Percentiles rank a stretch among this genome's conserved stretches.
phyloP scores from a whole-genome alignment of 2,888 invertebrate species.

The Ischnura elegans region DNA sequence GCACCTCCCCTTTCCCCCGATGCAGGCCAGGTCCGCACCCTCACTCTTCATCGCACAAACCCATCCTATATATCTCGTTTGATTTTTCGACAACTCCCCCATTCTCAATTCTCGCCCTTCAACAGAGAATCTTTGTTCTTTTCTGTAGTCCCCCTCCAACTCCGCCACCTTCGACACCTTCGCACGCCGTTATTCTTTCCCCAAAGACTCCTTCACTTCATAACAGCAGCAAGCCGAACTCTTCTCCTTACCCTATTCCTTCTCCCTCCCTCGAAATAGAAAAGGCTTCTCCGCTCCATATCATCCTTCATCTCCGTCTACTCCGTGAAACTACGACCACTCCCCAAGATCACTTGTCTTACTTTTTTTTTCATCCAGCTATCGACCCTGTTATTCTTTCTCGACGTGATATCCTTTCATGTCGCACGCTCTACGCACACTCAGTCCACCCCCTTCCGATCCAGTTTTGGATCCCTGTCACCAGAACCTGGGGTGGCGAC shows the following conservation, averaged over 20 bases:
- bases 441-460: too few relatives aligned
- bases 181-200: background rate
- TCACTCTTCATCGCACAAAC: background rate
- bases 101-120: background rate
- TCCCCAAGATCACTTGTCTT: too few relatives aligned
- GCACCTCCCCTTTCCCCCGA: background rate
- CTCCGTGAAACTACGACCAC: background rate
- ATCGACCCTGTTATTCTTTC: background rate
- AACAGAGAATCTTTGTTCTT: too few relatives aligned
- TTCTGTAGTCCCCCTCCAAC: background rate
- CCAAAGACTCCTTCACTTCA: background rate
- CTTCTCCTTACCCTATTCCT: background rate
- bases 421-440: too few relatives aligned
- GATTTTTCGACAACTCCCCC: conserved; percentile 22
- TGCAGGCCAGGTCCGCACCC: background rate
- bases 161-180: background rate
- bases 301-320: background rate
- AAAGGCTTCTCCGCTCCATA: background rate
- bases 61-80: background rate
- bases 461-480: too few relatives aligned
- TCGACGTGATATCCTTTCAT: too few relatives aligned
- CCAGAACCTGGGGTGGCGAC: too few relatives aligned
- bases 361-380: background rate
- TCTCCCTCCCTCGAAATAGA: background rate
- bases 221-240: background rate